Base-by-base conservation (phyloP, 1,140 invertebrate genomes). In the Lepeophtheirus salmonis region DNA sequence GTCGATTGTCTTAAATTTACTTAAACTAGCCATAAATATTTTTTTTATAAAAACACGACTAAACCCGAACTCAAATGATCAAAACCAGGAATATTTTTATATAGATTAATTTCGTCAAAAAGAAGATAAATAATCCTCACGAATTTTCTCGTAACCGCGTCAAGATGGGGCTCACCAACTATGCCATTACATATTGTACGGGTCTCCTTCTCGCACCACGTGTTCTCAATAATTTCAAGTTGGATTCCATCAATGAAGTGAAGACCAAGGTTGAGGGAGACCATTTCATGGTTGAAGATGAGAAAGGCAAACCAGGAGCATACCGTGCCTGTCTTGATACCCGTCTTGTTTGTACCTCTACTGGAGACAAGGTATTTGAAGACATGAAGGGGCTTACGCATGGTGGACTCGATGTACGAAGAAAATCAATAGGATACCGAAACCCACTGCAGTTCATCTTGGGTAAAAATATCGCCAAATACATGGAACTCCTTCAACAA, bases 331-430 rank as follows among this genome's bases (percentile, higher is more conserved):
- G 90, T 68, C 76, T 99, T 62, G 96, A 99, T 75, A 89, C 96
- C 63, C 96, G 96, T 72, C 76, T 98, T 30, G 86, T 87, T 67
- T 80, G 92, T 64, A 98, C 95, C 54, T 92, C 89, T 56, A 98
- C 95, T 67, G 96, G 96, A 66, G 94, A 95, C 54, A 79, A 89
- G 69, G 82, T 98, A 24, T 99, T 99, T 70, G 96, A 89, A 64
- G 95, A 88, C 18, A 87, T 99, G 86, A 99, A 99, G 73, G 96
- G 96, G 66, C 94, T 94, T 65, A 90, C 90, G 64, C 95, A 99
- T 78, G 96, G 94, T 64, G 96, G 96, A 56, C 76, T 99, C 2
- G 92, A 98, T 71, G 95, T 99, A 68, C 95, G 95, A 98, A 72
- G 75, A 77, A 3, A 94, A 96, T 70, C 80, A 83, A 66, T 95